Conservation (phyloP, 2,797 vertebrate species). For the Synanceia verrucosa region DNA sequence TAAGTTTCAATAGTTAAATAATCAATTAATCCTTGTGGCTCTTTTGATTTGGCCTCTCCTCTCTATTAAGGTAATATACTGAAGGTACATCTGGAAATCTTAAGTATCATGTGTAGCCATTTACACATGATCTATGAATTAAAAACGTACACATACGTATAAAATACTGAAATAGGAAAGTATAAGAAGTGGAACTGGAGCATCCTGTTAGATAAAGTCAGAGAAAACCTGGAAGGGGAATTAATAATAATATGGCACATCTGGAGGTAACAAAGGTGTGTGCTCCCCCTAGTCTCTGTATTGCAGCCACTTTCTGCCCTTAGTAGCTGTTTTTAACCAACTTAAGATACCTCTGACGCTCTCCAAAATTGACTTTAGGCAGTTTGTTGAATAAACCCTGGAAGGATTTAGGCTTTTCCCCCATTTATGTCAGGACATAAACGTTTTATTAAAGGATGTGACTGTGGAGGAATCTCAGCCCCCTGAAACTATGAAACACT, state of each 20-base stretch:
- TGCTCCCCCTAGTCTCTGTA: neutral
- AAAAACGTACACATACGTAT: neutral
- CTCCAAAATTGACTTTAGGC: neutral
- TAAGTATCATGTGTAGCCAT: neutral
- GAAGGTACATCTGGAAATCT: neutral
- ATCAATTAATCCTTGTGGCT: no score
- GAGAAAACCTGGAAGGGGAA: neutral
- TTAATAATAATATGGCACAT: fast-evolving
- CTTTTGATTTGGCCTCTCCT: neutral
- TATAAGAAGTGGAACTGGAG: neutral
- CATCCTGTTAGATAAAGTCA: neutral
- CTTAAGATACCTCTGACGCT: neutral
- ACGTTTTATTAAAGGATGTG: neutral
- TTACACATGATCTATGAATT: neutral
- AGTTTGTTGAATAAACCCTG: neutral
- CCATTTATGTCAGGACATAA: neutral
- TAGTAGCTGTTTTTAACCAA: neutral
- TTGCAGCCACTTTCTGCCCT: neutral
- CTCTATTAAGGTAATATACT: neutral
- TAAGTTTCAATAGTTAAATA: no score
- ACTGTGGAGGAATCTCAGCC: neutral
- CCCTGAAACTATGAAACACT: neutral
- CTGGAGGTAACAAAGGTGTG: neutral
- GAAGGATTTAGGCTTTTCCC: neutral
- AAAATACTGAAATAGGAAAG: neutral